Evolutionary conservation across 2,888 invertebrate genomes (phyloP).

Genomic region (Stenichneumon culpator): DNA sequence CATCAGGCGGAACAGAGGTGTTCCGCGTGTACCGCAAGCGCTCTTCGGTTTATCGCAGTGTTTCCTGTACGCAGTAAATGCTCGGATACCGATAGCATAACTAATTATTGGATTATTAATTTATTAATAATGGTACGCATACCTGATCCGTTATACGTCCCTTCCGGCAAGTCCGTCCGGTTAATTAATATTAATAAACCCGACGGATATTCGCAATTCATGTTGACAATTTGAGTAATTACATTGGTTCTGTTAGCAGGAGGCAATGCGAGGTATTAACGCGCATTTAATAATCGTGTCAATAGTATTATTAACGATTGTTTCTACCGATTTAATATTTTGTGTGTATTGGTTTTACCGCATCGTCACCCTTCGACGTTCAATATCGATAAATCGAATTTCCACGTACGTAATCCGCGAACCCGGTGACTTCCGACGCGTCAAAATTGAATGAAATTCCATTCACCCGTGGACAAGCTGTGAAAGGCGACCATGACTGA

Average conservation of each 20-base stretch:
- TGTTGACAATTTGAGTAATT: background rate
- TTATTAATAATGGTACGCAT: background rate
- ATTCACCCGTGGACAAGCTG: conserved; percentile 24
- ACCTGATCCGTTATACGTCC: background rate
- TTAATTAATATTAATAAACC: background rate
- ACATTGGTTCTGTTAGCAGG: background rate
- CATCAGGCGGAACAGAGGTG: background rate
- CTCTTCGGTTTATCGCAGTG: background rate
- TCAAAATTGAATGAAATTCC: conserved; percentile 24
- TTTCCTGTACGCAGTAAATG: background rate
- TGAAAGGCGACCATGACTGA: conserved; percentile 10
- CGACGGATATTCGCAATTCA: background rate
- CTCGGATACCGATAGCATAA: background rate
- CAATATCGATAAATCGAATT: conserved; percentile 7
- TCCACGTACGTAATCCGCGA: background rate
- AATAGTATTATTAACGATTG: background rate
- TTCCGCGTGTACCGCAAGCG: background rate
- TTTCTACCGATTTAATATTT: background rate
- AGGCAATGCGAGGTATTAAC: background rate
- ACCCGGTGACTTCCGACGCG: background rate
- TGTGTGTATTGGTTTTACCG: background rate
- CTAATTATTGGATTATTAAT: background rate
- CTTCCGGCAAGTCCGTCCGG: background rate
- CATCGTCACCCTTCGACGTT: background rate
- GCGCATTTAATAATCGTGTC: background rate